Evolutionary conservation across 2,797 vertebrate genomes (phyloP), one percentile per base, ranked within the genome.

Genomic region (Liparis tanakae): DNA sequence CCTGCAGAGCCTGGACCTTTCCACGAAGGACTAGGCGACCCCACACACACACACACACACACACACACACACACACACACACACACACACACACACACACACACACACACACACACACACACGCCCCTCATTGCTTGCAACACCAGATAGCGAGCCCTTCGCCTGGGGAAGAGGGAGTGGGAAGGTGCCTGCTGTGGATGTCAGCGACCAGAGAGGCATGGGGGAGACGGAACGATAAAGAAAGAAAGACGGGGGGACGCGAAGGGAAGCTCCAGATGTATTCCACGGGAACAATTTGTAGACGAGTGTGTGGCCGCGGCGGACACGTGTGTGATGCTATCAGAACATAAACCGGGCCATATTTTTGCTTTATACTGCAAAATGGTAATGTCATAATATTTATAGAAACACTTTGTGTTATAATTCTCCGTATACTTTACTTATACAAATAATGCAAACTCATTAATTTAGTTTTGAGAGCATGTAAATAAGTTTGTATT

Each of bases 161-260:
- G 90, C 88, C 89, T 87, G 89, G 89, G 85, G 86, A 90, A 84
- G 78, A 89, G 81, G 82, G 83, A 92, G 87, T 73, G 74, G 88
- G 86, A 92, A 88, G 85, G 62, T 87, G 87, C 87, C 85, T 63
- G 90, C 90, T 91, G 91, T 83, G 85, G 89, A 92, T 90, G 91
- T 89, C 90, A 89, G 89, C 85, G 90, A 92, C 89, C 90, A 78
- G 74, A 79, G 79, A 86, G 74, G 63, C 50, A n/a, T 60, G 39
- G 41, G 5, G 5, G 34, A 62, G 53, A 62, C 64, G 54, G 12
- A 74, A 75, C 4, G n/a, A 84, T 53, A 46, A 89, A n/a, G n/a
- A n/a, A 91, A 61, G 73, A 87, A 67, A 77, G 10, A 20, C 12
- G 39, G 57, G 55, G 12, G 60, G 68, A 78, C 57, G 30, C 50